Evolutionary conservation across 2,797 vertebrate species (phyloP).

Genomic region (Kryptolebias ocellatus): DNA sequence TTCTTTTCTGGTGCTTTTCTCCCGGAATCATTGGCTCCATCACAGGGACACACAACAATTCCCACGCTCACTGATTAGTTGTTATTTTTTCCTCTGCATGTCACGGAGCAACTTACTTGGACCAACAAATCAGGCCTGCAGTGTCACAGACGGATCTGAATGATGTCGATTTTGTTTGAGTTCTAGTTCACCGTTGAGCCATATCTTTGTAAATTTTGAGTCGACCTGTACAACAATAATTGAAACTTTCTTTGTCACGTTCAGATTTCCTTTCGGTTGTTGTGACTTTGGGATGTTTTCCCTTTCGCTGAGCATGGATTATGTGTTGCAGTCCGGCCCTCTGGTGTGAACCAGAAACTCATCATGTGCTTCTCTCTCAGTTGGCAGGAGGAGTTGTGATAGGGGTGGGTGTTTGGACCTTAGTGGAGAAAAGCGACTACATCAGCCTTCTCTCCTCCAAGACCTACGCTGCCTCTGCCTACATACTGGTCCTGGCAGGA

Average conservation of each 20-base stretch:
- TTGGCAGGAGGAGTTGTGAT: constrained; percentile 93
- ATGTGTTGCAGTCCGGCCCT: not conserved
- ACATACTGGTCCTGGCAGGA: constrained; percentile 88
- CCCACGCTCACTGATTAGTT: too few relatives aligned
- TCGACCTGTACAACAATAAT: constrained; percentile 9
- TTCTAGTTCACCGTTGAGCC: too few relatives aligned
- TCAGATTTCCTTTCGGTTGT: constrained; percentile 10
- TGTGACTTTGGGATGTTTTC: not conserved
- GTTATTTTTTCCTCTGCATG: too few relatives aligned
- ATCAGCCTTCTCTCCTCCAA: constrained; percentile 95
- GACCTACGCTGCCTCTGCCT: constrained; percentile 93
- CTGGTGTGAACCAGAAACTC: constrained; percentile 5
- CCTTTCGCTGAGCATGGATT: not conserved
- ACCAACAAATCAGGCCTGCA: too few relatives aligned
- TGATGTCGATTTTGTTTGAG: too few relatives aligned
- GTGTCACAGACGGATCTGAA: too few relatives aligned
- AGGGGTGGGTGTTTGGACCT: constrained; percentile 94
- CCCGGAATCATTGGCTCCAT: too few relatives aligned
- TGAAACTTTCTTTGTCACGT: constrained; percentile 11
- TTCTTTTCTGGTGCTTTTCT: too few relatives aligned
- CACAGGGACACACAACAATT: too few relatives aligned
- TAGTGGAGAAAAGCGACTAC: constrained; percentile 95
- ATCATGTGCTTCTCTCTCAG: constrained; percentile 71
- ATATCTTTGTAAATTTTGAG: constrained; percentile 21
- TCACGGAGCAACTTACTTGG: too few relatives aligned